These are phyloP conservation scores for Anoura caudifer DNA, from an alignment of 2,113 vertebrate species.

Conservation along the genomic window DNA sequence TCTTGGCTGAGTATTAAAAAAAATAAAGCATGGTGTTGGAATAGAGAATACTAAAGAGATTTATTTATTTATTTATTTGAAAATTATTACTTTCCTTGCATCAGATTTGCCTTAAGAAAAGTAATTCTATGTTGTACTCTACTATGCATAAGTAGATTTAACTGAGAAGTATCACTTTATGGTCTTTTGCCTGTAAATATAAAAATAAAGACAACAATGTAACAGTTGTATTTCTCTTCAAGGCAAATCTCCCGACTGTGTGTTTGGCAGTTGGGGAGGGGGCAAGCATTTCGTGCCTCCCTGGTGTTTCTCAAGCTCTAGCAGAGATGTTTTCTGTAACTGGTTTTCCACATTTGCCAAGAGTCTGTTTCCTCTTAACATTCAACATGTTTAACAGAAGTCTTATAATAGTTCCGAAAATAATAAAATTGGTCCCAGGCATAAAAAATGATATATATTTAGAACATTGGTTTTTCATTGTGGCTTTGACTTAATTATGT, in stretches of 20 bases:
- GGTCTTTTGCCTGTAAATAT: not conserved
- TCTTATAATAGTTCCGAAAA: constrained; percentile 84
- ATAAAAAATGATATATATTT: constrained; percentile 80
- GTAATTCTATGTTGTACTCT: not conserved
- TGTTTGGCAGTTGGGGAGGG: constrained; percentile 37
- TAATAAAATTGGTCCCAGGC: constrained; percentile 82
- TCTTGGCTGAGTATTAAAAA: too few species aligned
- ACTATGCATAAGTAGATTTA: not conserved
- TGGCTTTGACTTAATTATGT: constrained; percentile 78
- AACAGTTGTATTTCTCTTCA: constrained; percentile 35
- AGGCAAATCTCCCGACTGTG: constrained; percentile 1
- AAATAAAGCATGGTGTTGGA: not conserved
- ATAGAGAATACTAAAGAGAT: not conserved
- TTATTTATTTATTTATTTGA: not conserved
- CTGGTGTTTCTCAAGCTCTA: constrained; percentile 65
- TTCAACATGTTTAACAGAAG: constrained; percentile 84
- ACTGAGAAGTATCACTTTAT: not conserved
- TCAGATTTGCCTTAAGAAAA: not conserved
- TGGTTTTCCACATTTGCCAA: constrained; percentile 85
- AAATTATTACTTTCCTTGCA: not conserved
- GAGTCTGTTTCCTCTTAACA: constrained; percentile 85
- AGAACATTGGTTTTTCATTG: constrained; percentile 74
- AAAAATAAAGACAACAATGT: not conserved
- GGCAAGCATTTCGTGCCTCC: constrained; percentile 48
- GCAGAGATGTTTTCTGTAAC: constrained; percentile 78